Base-by-base conservation (phyloP, 2,113 vertebrate genomes). In the Ciconia boyciana region DNA sequence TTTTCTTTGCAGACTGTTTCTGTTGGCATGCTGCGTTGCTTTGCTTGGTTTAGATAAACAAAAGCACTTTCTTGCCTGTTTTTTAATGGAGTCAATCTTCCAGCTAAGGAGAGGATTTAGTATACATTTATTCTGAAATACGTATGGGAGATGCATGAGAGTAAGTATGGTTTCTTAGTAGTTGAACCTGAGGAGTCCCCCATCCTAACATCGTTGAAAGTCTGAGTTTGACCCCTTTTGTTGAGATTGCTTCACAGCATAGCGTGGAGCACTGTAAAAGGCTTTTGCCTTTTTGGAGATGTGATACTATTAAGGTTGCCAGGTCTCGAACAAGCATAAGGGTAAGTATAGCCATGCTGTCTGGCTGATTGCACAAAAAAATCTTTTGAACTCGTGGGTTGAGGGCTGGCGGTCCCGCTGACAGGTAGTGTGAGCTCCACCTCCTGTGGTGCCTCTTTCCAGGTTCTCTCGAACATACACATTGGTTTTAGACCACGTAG, bases 401-500 rank as follows among this genome's bases (percentile, higher is more conserved):
- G 46, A 64, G 44, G 32, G 61, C 61, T 61, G 41, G 25, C 31
- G 51, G 43, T 19, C 36, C 8, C 3, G 7, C 58, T 48, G 43
- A 8, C 2, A 20, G 69, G 31, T 9, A 21, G 4, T 51, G 41
- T 1, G 13, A 31, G 20, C 48, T 48, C 54, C 24, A 6, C 34
- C 48, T 68, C 44, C 69, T 3, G 6, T 4, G 34, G 55, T 28
- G 69, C 36, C 62, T 54, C 79, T 31, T 24, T 3, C 41, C 49
- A 26, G 20, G 24, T 20, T 34, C 44, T 44, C 36, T 32, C 1
- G 3, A 10, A 44, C 32, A 2, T 13, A 5, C 14, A 0, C 8
- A 0, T 4, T 34, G 61, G 44, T 12, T 34, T 75, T 34, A 26
- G 32, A 32, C 28, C 36, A 4, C 11, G 1, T 4, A 15, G 44